Conservation (phyloP, 2,113 vertebrate species). For the Grus americana region DNA sequence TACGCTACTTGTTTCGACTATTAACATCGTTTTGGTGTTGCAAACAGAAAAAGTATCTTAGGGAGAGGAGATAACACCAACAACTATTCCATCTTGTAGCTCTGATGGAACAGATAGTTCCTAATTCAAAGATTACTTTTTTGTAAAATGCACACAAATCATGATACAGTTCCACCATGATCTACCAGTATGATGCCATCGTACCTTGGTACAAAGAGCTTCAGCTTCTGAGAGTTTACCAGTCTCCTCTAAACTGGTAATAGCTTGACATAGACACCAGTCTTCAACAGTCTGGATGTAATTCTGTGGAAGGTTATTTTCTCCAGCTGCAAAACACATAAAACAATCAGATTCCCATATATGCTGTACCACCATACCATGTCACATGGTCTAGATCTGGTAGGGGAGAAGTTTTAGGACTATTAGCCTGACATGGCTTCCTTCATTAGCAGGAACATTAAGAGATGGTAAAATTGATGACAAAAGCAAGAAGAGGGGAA, state of each 20-base stretch:
- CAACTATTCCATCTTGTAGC: background rate
- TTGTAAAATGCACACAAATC: background rate
- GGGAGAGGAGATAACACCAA: background rate
- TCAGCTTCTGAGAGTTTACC: slow-evolving; percentile 86
- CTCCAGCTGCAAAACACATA: slow-evolving; percentile 75
- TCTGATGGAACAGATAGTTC: background rate
- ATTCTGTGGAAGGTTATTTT: slow-evolving; percentile 70
- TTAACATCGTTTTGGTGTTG: background rate
- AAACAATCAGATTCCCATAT: background rate
- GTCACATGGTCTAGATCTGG: background rate
- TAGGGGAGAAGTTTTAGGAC: background rate
- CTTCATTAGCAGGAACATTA: background rate
- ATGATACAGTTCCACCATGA: background rate
- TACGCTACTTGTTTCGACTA: background rate
- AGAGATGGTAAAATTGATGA: background rate
- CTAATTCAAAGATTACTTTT: background rate
- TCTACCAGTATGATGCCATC: background rate
- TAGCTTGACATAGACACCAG: slow-evolving; percentile 90
- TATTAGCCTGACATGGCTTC: background rate
- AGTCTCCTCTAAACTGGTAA: slow-evolving; percentile 80
- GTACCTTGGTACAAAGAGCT: slow-evolving; percentile 90
- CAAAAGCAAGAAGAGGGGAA: background rate
- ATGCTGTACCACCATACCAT: background rate
- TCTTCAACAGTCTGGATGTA: slow-evolving; percentile 80
- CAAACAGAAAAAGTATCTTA: background rate